Evolutionary conservation across 2,113 vertebrate species (phyloP).

Genomic region (Alligator sinensis): DNA sequence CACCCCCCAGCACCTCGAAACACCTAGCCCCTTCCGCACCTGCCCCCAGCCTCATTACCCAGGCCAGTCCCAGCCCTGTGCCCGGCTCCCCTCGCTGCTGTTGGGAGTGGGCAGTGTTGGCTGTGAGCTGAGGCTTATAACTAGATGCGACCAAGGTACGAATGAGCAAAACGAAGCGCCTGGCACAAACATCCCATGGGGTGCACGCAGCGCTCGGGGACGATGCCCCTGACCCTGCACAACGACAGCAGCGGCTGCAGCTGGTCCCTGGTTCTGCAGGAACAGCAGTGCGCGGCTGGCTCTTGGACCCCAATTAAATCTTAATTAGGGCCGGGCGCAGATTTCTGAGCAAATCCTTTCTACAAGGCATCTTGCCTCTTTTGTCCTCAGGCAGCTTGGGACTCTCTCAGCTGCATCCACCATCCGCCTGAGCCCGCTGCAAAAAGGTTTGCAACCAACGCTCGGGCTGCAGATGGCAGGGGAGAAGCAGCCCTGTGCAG

Average conservation of each 20-base stretch:
- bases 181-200: constrained; percentile 40
- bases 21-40: not conserved
- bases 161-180: too few relatives aligned
- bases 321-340: constrained; percentile 67
- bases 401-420: constrained; percentile 63
- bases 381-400: constrained; percentile 37
- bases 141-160: too few relatives aligned
- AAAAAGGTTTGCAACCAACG: constrained; percentile 47
- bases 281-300: constrained; percentile 10
- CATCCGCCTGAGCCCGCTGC: constrained; percentile 55
- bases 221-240: constrained; percentile 46
- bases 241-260: constrained; percentile 49
- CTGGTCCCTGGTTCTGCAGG: constrained; percentile 41
- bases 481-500: not conserved
- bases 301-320: constrained; percentile 59
- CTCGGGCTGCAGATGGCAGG: not conserved
- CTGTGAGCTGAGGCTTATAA: too few relatives aligned
- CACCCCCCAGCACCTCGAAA: not conserved
- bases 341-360: constrained; percentile 67
- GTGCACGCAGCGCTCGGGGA: not conserved
- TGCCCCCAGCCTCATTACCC: not conserved
- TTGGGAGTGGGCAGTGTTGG: too few relatives aligned
- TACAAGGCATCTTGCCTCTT: constrained; percentile 63
- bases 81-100: too few relatives aligned
- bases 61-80: not conserved